Conservation (phyloP, 1,140 invertebrate species). For the Leptopilina boulardi region DNA sequence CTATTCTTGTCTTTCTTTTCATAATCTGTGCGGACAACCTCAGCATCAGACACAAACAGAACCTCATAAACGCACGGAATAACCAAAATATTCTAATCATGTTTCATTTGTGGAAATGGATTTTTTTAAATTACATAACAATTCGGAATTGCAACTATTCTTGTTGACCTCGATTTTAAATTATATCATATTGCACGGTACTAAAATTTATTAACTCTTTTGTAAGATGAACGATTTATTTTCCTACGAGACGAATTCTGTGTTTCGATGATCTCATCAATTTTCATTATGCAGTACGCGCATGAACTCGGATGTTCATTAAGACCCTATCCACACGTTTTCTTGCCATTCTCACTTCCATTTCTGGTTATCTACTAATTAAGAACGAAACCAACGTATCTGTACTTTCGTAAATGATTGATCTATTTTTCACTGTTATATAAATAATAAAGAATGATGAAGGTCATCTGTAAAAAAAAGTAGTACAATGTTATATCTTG, state of each 20-base stretch:
- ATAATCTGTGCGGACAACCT: conserved; percentile 39
- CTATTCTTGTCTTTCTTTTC: conserved; percentile 34
- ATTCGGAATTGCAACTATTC: too few relatives aligned
- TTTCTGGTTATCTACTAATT: conserved; percentile 61
- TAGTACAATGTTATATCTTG: too few relatives aligned
- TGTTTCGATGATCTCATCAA: conserved; percentile 59
- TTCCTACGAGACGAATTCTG: conserved; percentile 51
- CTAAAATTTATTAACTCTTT: too few relatives aligned
- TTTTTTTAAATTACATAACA: too few relatives aligned
- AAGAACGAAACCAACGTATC: conserved; percentile 55
- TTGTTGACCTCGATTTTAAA: too few relatives aligned
- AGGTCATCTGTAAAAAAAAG: background rate
- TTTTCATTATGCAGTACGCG: conserved; percentile 60
- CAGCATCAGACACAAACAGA: too few relatives aligned
- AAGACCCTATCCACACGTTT: conserved; percentile 59
- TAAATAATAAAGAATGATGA: conserved; percentile 57
- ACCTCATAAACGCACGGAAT: too few relatives aligned
- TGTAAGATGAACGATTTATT: background rate
- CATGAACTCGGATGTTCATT: conserved; percentile 60
- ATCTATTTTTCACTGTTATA: conserved; percentile 55
- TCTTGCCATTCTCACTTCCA: conserved; percentile 57
- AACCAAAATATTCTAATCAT: too few relatives aligned
- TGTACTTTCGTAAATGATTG: conserved; percentile 59
- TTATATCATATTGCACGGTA: too few relatives aligned
- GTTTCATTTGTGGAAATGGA: too few relatives aligned